phyloP scores from a whole-genome alignment of 2,888 invertebrate species.

The Portevinia maculata region DNA sequence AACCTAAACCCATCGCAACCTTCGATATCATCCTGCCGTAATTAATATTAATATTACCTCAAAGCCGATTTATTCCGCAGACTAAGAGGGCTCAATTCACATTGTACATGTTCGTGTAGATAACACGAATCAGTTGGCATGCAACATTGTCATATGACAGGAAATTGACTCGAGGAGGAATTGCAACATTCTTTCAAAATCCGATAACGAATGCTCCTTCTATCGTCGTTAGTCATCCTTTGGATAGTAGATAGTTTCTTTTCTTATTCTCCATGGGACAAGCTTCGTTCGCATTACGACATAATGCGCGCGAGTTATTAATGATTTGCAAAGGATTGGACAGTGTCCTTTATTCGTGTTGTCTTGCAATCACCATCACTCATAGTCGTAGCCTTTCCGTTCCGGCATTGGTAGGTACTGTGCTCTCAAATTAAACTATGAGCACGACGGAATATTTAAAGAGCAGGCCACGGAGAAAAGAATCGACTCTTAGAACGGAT shows the following conservation, averaged over 20 bases:
- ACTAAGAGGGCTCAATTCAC: conserved; percentile 20
- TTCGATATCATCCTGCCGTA: neutral
- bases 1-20: neutral
- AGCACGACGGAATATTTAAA: conserved; percentile 75
- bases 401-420: conserved; percentile 18
- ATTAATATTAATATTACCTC: conserved; percentile 1
- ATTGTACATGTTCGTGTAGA: conserved; percentile 29
- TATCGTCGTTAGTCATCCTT: conserved; percentile 27
- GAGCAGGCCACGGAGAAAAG: conserved; percentile 8
- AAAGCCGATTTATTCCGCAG: conserved; percentile 47
- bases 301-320: conserved; percentile 71
- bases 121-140: conserved; percentile 59
- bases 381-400: conserved; percentile 70
- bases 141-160: conserved; percentile 66
- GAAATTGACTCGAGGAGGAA: conserved; percentile 73
- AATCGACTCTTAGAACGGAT: conserved; percentile 59
- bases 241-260: conserved; percentile 22
- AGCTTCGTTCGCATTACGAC: conserved; percentile 53
- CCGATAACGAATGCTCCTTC: conserved; percentile 54
- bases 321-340: conserved; percentile 54
- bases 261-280: neutral
- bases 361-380: conserved; percentile 73
- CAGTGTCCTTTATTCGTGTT: conserved; percentile 72
- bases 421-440: conserved; percentile 72
- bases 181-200: conserved; percentile 67